Base-by-base conservation (phyloP, 2,113 vertebrate genomes). In the Corythornis vintsioides region DNA sequence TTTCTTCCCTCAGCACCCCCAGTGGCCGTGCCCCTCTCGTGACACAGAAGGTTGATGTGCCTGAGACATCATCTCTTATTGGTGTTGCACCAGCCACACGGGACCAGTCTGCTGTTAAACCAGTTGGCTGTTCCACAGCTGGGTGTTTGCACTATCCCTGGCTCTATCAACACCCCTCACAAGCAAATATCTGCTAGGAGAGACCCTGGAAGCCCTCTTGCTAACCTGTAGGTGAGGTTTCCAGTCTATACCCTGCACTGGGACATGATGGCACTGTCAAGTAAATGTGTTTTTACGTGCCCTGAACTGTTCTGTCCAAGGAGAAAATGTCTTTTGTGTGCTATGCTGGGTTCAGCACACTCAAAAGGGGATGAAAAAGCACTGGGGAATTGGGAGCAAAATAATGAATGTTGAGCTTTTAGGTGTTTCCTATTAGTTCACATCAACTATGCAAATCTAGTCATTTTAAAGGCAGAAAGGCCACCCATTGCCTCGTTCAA, bases 141-240 rank as follows among this genome's bases (percentile, higher is more conserved):
- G 29, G 1, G 63, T 21, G 35, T 19, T 19, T 9, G 33, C 20
- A 5, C 42, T 0, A 11, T 2, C 20, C 56, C 47, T 4, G 1
- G 16, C 71, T 35, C 50, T 11, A 1, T 9, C 9, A 33, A 16
- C 42, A 25, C 3, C 50, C 50, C 61, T 53, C 26, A 11, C n/a
- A 15, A 4, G 10, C 26, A 13, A 31, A 7, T 0, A 4, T 5
- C 29, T 2, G 42, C 29, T 5, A 19, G 56, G 13, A 56, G 24
- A 56, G 29, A 13, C 26, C 28, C 61, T 38, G 69, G 31, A 15
- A 38, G 10, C 57, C 22, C 26, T 19, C 29, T 35, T 19, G 10
- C 66, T 28, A 2, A 25, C 5, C 66, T 3, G 6, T 24, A 9
- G 59, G 28, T 47, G 73, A 45, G 59, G 45, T 40, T 78, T 45